These are phyloP conservation scores for Sigmodon hispidus DNA, from an alignment of 2,113 vertebrate species.

Conservation along the genomic window DNA sequence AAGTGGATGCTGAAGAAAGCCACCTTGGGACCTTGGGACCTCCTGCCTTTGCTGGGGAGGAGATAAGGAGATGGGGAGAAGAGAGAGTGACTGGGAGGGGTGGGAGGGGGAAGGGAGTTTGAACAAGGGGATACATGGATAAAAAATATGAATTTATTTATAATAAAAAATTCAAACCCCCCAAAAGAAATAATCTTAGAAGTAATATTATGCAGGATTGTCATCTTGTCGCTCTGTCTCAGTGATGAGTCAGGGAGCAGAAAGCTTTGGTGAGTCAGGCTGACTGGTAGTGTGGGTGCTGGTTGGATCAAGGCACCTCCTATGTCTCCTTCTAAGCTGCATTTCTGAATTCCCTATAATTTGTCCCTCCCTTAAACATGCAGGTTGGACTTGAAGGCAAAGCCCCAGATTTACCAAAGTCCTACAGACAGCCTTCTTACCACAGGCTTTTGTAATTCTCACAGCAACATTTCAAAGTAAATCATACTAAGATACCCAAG, in stretches of 20 bases:
- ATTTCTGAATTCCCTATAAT: slow-evolving; percentile 3
- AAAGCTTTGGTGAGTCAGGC: neutral
- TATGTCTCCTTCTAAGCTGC: slow-evolving; percentile 18
- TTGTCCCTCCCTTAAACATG: neutral
- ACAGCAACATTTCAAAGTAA: slow-evolving; percentile 34
- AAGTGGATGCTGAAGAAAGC: too few relatives aligned
- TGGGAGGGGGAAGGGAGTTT: too few relatives aligned
- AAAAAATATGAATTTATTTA: too few relatives aligned
- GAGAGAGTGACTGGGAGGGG: too few relatives aligned
- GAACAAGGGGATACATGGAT: too few relatives aligned
- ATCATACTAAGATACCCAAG: slow-evolving; percentile 4
- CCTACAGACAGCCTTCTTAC: neutral
- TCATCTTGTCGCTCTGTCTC: neutral
- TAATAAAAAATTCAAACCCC: too few relatives aligned
- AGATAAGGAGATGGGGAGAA: too few relatives aligned
- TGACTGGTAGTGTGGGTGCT: neutral
- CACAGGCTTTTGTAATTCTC: slow-evolving; percentile 28
- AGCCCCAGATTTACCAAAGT: neutral
- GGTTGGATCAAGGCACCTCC: neutral
- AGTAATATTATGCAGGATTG: neutral
- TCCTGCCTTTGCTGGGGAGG: too few relatives aligned
- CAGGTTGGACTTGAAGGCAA: neutral
- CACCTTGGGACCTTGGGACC: too few relatives aligned
- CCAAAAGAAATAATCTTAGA: slow-evolving; percentile 8
- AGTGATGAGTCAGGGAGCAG: neutral